These are phyloP conservation scores for Dasyurus viverrinus DNA, from an alignment of 2,113 vertebrate species.

Conservation along the genomic window DNA sequence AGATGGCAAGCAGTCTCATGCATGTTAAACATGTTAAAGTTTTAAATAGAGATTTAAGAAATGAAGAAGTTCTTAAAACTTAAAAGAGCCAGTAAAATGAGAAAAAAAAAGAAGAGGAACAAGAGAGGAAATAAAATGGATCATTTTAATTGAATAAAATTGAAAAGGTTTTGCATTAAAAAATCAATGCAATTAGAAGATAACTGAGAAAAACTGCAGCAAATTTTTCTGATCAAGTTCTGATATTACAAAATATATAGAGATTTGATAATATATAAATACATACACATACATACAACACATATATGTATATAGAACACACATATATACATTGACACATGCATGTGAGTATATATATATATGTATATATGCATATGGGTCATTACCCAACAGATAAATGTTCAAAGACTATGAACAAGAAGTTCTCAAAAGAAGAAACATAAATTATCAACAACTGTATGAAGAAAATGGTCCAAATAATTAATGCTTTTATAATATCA, in stretches of 20 bases:
- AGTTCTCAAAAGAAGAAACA: not conserved
- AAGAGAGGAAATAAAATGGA: not conserved
- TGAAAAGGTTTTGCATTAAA: not conserved
- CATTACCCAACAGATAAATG: not conserved
- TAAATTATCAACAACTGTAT: not conserved
- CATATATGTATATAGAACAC: not conserved
- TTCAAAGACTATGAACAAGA: not conserved
- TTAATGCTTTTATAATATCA: not conserved
- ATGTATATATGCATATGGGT: no score
- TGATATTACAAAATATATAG: not conserved
- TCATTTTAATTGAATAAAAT: not conserved
- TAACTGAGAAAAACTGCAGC: not conserved
- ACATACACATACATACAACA: not conserved
- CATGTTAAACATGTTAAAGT: no score
- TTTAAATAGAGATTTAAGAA: not conserved
- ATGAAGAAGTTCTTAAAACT: not conserved
- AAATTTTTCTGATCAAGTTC: not conserved
- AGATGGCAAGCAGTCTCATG: no score
- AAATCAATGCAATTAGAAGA: not conserved
- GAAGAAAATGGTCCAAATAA: not conserved
- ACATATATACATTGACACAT: no score
- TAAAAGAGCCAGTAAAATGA: not conserved
- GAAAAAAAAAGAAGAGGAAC: not conserved
- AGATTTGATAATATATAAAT: not conserved
- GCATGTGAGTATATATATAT: no score